Base-by-base conservation (phyloP, 2,888 invertebrate genomes). In the Apantesis nais region DNA sequence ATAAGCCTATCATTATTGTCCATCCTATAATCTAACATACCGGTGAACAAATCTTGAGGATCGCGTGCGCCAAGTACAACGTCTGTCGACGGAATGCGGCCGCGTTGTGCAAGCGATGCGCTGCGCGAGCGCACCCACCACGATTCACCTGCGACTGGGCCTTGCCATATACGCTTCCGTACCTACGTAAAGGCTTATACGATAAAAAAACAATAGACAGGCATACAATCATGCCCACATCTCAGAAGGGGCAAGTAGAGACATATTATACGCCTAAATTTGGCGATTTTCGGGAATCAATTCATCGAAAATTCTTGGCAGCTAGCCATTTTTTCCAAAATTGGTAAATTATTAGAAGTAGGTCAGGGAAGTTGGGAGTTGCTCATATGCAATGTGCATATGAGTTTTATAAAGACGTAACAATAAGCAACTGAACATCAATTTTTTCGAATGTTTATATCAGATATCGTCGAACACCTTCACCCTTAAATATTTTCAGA, bases 31-130 rank as follows among this genome's bases (percentile, higher is more conserved):
- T 65, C 25, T 67, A 62, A 58, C 62, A 66, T 44, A 64, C 37
- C 44, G 65, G 61, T 62, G 31, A 68, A 67, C 52, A 64, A 67
- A 70, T 73, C 29, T 55, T 61, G 60, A 60, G 58, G 31, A 58
- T 67, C 75, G 80, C 89, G 89, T 87, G 83, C 84, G 79, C 72
- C 63, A 79, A 76, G 77, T 73, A 60, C 84, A 74, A 83, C 80
- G 85, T 79, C 79, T 81, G 80, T 68, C 78, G 81, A 70, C 81
- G 90, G 91, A 90, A 92, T 91, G 91, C 90, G 92, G 90, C 82
- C 91, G 74, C 70, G 86, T 91, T 89, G 88, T 84, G 89, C 86
- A 90, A 90, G 84, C 83, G 89, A 89, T 89, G 88, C 86, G 85
- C 86, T 89, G 88, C 86, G 85, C 86, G 68, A 78, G 87, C 84